Conservation (phyloP, 2,113 vertebrate species). For the Hippolais icterina region DNA sequence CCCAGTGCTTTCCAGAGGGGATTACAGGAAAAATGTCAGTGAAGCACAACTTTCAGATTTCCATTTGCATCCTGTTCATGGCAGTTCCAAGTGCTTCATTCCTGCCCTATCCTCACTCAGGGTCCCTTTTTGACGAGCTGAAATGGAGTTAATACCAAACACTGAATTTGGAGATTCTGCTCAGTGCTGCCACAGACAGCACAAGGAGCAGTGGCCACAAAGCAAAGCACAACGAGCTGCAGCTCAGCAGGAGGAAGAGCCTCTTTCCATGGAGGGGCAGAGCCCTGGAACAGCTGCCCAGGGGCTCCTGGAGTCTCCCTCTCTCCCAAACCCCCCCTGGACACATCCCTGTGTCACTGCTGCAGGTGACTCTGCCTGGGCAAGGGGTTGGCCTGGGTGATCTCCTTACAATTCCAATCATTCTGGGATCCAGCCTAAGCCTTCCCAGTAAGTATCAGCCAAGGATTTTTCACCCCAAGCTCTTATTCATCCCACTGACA, state of each 20-base stretch:
- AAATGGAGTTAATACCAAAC: neutral
- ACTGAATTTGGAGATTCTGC: neutral
- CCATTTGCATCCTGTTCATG: neutral
- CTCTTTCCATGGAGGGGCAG: neutral
- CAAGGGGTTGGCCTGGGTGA: neutral
- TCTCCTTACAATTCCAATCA: neutral
- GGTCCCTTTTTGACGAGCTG: neutral
- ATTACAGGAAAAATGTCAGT: neutral
- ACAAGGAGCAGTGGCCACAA: neutral
- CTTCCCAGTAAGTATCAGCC: accelerated
- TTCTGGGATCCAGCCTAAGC: neutral
- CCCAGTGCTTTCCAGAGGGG: neutral
- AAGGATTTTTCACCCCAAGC: neutral
- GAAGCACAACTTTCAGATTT: neutral
- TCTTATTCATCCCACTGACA: neutral
- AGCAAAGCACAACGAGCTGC: accelerated
- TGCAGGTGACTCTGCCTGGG: too few species aligned
- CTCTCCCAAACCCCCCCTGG: neutral
- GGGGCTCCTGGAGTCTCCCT: neutral
- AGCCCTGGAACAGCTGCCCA: neutral
- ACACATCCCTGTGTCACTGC: neutral
- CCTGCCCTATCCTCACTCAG: neutral
- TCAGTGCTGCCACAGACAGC: neutral
- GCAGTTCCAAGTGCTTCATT: neutral
- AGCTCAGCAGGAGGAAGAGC: neutral